Evolutionary conservation across 2,113 vertebrate species (phyloP), one percentile per base, ranked within the genome.

Genomic region (Podiceps cristatus): DNA sequence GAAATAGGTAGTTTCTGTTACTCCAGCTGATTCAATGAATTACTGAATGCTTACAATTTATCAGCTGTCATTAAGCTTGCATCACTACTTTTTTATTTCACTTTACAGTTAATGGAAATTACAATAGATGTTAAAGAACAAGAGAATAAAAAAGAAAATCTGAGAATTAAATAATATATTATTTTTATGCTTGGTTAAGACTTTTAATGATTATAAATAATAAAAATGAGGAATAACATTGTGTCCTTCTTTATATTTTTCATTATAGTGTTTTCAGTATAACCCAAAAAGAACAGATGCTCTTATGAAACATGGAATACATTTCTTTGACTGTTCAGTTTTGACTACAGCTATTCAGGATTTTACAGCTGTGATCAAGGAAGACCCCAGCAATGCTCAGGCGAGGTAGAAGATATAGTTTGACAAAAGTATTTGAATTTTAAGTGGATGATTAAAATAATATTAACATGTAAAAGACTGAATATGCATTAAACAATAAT

Each of bases 281-380:
- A 98, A 98, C 56, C 98, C 97, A 16, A 66, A 91, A 96, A 98
- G 98, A 95, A 97, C 94, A 88, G 98, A 98, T 95, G 98, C 98
- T 18, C 83, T 98, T 80, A 93, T 98, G 92, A 98, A 98, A 86
- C 98, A 97, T 79, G 98, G 97, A 63, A 47, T 97, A 37, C 91
- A 96, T 94, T 96, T 97, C 74, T 98, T 97, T 96, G 84, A 98
- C 45, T 82, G 19, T 92, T 97, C 94, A 76, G 81, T 95, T 89
- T 98, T 98, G 98, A 67, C 28, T 83, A 7, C 69, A 92, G 98
- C 98, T 77, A 95, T 98, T 91, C 84, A 96, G n/a, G 97, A 98
- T 92, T 98, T 99, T 93, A 98, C 97, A 96, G 56, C 97, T 68
- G 92, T 98, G 81, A 95, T 99, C 78, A 96, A 98, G 28, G 85